Evolutionary conservation across 2,113 vertebrate genomes (phyloP).

Genomic region (Hymenochirus boettgeri): DNA sequence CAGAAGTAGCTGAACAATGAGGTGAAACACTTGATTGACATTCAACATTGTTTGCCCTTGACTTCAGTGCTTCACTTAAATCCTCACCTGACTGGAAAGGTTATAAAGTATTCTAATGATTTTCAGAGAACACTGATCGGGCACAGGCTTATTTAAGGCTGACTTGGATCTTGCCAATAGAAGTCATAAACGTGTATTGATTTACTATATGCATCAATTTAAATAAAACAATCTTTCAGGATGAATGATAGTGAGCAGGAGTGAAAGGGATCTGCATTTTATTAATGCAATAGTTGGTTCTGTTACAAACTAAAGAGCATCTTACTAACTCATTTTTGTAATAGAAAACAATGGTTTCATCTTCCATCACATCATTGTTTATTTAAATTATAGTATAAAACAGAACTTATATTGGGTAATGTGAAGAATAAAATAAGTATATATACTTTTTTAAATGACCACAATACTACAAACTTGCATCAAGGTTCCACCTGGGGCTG

Average conservation of each 20-base stretch:
- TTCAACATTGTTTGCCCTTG: conserved; percentile 34
- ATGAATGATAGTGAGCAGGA: conserved; percentile 2
- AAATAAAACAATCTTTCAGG: conserved; percentile 25
- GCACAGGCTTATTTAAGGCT: conserved; percentile 31
- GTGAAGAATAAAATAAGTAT: too few relatives aligned
- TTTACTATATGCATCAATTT: conserved; percentile 30
- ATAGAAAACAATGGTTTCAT: conserved; percentile 12
- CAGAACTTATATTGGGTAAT: too few relatives aligned
- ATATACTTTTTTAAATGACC: too few relatives aligned
- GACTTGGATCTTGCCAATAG: conserved; percentile 11
- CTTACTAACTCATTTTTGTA: conserved; percentile 6
- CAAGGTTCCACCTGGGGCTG: too few relatives aligned
- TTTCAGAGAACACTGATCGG: conserved; percentile 20
- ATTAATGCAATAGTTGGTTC: conserved; percentile 15
- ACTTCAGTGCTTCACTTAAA: conserved; percentile 10
- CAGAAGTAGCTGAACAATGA: conserved; percentile 9
- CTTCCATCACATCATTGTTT: background rate
- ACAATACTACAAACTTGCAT: too few relatives aligned
- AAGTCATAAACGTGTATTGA: conserved; percentile 38
- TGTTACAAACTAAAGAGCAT: conserved; percentile 5
- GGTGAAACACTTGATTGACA: conserved; percentile 32
- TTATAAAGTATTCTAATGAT: conserved; percentile 34
- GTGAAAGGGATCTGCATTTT: conserved; percentile 12
- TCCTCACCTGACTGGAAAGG: conserved; percentile 44
- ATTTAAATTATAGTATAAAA: too few relatives aligned